Evolutionary conservation across 2,888 invertebrate genomes (phyloP).

Genomic region (Muscina levida): DNA sequence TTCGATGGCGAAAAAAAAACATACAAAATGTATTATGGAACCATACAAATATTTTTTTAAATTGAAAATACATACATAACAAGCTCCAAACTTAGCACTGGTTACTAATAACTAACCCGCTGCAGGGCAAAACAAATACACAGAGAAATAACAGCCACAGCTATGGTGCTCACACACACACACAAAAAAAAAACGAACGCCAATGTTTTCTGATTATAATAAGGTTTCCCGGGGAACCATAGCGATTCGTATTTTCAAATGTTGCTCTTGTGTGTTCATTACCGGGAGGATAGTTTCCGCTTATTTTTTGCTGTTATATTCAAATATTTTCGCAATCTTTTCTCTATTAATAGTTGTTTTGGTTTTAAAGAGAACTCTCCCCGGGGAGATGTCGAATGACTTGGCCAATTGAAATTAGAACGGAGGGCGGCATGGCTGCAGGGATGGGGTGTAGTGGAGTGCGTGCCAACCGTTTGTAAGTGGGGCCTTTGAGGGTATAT

Average conservation of each 20-base stretch:
- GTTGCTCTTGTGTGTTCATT: not conserved
- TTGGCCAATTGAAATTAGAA: no score
- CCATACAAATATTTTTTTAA: conserved; percentile 3
- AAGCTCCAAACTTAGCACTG: not conserved
- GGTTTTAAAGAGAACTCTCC: not conserved
- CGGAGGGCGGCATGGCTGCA: not conserved
- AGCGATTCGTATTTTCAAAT: conserved; percentile 16
- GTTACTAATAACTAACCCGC: not conserved
- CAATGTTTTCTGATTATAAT: conserved; percentile 6
- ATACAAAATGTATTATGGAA: not conserved
- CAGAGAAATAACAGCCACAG: not conserved
- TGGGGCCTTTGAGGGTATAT: not conserved
- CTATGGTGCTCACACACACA: not conserved
- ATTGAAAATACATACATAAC: conserved; percentile 1
- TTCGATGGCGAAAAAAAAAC: not conserved
- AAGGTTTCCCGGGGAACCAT: conserved; percentile 22
- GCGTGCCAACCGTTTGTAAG: no score
- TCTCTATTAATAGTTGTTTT: conserved; percentile 22
- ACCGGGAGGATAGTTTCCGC: conserved; percentile 17
- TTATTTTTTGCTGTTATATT: not conserved
- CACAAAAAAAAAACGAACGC: not conserved
- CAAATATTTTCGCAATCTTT: conserved; percentile 22
- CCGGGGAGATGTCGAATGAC: not conserved
- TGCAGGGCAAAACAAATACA: not conserved
- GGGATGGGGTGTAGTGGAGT: not conserved